Percentiles rank a stretch among this genome's conserved stretches.
phyloP scores from a whole-genome alignment of 1,140 invertebrate genomes.

The Leptopilina clavipes region DNA sequence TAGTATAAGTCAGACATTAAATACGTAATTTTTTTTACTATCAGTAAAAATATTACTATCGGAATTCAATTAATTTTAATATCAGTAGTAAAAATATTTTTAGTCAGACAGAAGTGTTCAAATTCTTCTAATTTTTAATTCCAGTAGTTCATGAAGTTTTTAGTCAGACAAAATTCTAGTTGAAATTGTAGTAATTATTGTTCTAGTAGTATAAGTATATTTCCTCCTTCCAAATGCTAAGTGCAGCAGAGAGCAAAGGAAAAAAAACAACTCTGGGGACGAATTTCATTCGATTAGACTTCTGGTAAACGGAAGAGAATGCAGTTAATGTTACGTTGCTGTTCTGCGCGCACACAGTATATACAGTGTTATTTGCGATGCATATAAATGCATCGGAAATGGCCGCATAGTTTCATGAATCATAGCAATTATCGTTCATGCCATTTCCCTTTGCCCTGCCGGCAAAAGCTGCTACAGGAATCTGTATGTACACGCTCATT shows the following conservation, averaged over 20 bases:
- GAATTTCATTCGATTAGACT: constrained; percentile 43
- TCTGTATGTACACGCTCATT: constrained; percentile 35
- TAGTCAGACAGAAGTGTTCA: too few species aligned
- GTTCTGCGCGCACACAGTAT: constrained; percentile 40
- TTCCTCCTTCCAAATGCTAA: background rate
- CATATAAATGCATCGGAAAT: constrained; percentile 65
- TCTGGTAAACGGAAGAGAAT: constrained; percentile 58
- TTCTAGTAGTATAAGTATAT: too few species aligned
- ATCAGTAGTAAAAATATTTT: too few species aligned
- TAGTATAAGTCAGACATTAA: too few species aligned
- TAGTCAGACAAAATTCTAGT: too few species aligned
- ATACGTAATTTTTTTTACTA: too few species aligned
- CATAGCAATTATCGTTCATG: constrained; percentile 65
- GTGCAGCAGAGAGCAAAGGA: constrained; percentile 22
- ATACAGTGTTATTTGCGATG: constrained; percentile 58
- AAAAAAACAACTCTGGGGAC: constrained; percentile 11
- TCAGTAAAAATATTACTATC: too few species aligned
- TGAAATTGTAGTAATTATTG: too few species aligned
- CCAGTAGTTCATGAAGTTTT: too few species aligned
- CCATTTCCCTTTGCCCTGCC: constrained; percentile 46
- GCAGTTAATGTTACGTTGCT: constrained; percentile 55
- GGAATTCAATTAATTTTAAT: too few species aligned
- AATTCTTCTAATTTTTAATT: too few species aligned
- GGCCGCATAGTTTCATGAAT: constrained; percentile 66
- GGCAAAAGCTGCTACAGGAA: constrained; percentile 42